Base-by-base conservation (phyloP, 1,140 invertebrate species). In the Callitettix versicolor region DNA sequence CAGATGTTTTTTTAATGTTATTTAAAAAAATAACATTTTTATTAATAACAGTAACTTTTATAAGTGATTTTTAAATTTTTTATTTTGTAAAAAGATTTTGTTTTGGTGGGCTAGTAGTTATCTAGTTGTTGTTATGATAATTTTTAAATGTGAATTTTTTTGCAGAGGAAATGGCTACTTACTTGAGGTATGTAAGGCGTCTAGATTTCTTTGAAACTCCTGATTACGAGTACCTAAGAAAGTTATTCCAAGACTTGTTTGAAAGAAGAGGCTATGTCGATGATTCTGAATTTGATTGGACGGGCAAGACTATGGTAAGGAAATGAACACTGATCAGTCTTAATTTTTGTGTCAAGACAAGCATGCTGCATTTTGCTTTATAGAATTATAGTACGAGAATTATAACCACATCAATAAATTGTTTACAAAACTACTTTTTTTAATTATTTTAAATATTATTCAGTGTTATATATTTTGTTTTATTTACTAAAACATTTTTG, bases 181-280 rank as follows among this genome's bases (percentile, higher is more conserved):
- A 99, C 74, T 79, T 99, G 61, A 83, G 92, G 63, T 99, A 98
- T 76, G 95, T 98, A 53, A 81, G 96, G 64, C 82, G 91, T 69
- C 78, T 99, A 68, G 95, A 99, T 74, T 99, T 99, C 78, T 99
- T 98, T 77, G 96, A 99, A 79, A 97, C 94, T 56, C 97, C 97
- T 24, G 95, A 99, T 73, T 99, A 99, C 76, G 95, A 98, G 73
- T 96, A 98, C 79, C 80, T 97, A 67, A 80, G 93, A 64, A 91
- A 91, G 73, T 79, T 97, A 68, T 98, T 98, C 76, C 85, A 86
- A 72, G 91, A 93, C 75, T 81, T 98, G 65, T 95, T 95, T 75
- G 90, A 95, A 64, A 83, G 86, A 66, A 88, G 89, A 73, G 89
- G 89, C 58, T 97, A 88, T 72, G 81, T 86, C 58, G 88, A 94